Evolutionary conservation across 2,888 invertebrate species (phyloP).

Genomic region (Chrysolina haemoptera): DNA sequence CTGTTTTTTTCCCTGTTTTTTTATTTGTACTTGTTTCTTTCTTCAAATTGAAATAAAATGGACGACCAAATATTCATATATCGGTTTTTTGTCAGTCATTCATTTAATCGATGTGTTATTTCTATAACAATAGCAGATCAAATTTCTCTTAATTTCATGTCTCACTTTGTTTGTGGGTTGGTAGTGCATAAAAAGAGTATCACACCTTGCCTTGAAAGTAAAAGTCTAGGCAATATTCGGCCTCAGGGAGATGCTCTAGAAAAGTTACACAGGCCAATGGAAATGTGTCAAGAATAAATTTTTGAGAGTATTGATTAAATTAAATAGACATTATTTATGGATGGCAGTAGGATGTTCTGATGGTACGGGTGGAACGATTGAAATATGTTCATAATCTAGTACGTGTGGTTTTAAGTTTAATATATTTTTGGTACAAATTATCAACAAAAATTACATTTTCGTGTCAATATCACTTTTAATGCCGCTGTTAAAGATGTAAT

Average conservation of each 20-base stretch:
- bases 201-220: not conserved
- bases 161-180: not conserved
- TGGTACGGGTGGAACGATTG: not conserved
- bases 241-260: conserved; percentile 4
- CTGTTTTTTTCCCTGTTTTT: too few species aligned
- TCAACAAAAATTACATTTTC: too few species aligned
- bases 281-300: not conserved
- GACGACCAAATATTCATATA: too few species aligned
- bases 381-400: not conserved
- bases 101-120: too few species aligned
- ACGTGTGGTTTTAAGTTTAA: too few species aligned
- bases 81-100: too few species aligned
- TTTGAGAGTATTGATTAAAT: not conserved
- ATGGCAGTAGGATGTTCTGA: not conserved
- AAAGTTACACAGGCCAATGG: not conserved
- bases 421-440: too few species aligned
- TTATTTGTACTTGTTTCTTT: too few species aligned
- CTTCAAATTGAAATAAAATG: too few species aligned
- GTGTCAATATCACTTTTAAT: too few species aligned
- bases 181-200: not conserved
- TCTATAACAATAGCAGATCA: not conserved
- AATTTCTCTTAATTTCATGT: not conserved
- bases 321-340: not conserved
- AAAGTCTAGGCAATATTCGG: not conserved
- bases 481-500: too few species aligned